Base-by-base conservation (phyloP, 2,113 vertebrate species). In the Dasypus novemcinctus region DNA sequence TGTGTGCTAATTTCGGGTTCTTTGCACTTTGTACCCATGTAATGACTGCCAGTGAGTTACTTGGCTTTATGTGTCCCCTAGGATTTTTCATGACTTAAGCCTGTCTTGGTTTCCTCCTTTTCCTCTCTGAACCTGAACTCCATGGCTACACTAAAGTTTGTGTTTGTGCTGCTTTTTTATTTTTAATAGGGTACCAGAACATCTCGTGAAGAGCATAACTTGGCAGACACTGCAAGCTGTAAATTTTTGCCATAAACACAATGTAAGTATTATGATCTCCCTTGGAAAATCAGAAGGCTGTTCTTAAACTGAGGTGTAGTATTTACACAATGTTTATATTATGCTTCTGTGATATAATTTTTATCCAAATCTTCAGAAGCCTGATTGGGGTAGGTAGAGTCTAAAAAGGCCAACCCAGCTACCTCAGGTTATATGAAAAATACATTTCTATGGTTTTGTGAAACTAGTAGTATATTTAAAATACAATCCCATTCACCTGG, bases 171-270 rank as follows among this genome's bases (percentile, higher is more conserved):
- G 78, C 92, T 93, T 94, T 57, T 94, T 95, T 91, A 66, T 86
- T 93, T 88, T 54, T 85, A 94, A 92, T 97, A 99, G 99, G 6
- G 98, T 99, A 71, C 99, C 99, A 0, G 99, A 99, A 95, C 98
- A 99, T 82, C 98, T 99, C 0, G 99, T 99, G 85, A 99, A 98
- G 97, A 99, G 98, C 95, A 99, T 99, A 85, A 99, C 98, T 82
- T 99, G 99, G 99, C 99, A 99, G 97, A 99, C 99, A 1, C 98
- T 99, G 31, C 99, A 99, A 84, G 99, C 99, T 12, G 99, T 99
- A 68, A 99, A 99, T 98, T 99, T 99, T 98, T 99, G 99, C 97
- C 99, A 99, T 94, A 99, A 99, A 97, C 99, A 99, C 93, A 99
- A 99, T 0, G 99, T 99, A 98, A 99, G 99, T 97, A 20, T 61